phyloP scores from a whole-genome alignment of 2,888 invertebrate genomes.

The Neoaliturus tenellus region DNA sequence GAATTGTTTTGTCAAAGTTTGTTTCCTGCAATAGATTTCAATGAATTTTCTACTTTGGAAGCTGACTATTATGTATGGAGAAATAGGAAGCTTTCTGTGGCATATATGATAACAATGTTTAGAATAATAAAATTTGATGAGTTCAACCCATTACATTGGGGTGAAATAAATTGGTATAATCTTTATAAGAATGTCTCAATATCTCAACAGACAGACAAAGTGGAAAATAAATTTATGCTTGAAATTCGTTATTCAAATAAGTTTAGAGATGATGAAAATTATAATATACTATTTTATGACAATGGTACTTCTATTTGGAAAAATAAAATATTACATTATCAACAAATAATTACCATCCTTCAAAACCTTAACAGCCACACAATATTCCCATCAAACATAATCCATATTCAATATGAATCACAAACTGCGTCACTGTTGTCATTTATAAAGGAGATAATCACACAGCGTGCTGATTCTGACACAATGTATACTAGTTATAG shows the following conservation, averaged over 20 bases:
- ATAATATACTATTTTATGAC: background rate
- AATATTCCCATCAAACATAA: background rate
- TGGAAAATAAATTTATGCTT: no score
- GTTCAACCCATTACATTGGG: background rate
- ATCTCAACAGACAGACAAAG: background rate
- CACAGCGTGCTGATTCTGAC: background rate
- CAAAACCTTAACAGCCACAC: background rate
- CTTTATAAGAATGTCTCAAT: background rate
- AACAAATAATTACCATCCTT: background rate
- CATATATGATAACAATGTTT: background rate
- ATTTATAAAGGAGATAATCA: background rate
- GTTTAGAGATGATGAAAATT: background rate
- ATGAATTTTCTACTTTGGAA: background rate
- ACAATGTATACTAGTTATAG: background rate
- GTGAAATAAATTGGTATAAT: background rate
- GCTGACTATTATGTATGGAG: constrained; percentile 13
- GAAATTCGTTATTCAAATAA: background rate
- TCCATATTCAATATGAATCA: background rate
- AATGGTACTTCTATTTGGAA: constrained; percentile 17
- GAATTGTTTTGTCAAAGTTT: constrained; percentile 10
- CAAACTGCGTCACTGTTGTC: background rate
- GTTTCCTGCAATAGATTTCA: background rate
- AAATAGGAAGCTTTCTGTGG: background rate
- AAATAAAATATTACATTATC: background rate
- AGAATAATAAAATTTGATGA: background rate